Percentiles rank a stretch among this genome's conserved stretches.
These are phyloP conservation scores for Lepus timidus DNA, from an alignment of 2,113 vertebrate species.

Conservation along the genomic window DNA sequence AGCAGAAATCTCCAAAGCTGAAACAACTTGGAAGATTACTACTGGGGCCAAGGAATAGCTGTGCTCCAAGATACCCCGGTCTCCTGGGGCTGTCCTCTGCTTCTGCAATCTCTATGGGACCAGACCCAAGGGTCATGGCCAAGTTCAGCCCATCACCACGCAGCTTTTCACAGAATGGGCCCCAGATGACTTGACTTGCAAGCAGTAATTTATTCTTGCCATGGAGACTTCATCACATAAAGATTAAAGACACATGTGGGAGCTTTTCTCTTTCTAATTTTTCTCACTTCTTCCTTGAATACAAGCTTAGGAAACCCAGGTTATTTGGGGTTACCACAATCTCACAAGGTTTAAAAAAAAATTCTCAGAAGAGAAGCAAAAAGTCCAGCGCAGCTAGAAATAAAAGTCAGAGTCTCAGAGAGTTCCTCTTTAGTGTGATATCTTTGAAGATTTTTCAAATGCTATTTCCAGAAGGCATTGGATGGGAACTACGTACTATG, in stretches of 20 bases:
- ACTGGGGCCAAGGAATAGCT: background rate
- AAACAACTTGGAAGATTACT: background rate
- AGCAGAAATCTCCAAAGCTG: background rate
- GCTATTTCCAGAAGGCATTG: conserved; percentile 50
- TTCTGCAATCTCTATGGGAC: background rate
- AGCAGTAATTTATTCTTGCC: conserved; percentile 55
- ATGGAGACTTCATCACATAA: conserved; percentile 30
- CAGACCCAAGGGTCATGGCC: background rate
- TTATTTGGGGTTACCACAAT: conserved; percentile 52
- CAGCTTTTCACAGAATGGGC: background rate
- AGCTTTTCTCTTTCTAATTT: conserved; percentile 57
- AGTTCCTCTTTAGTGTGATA: background rate
- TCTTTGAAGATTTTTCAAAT: conserved; percentile 42
- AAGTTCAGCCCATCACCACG: background rate
- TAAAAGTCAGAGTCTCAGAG: conserved; percentile 31
- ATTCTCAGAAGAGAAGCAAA: conserved; percentile 30
- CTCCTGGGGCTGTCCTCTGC: background rate
- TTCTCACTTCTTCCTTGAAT: conserved; percentile 60
- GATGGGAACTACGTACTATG: conserved; percentile 33
- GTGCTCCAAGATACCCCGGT: background rate
- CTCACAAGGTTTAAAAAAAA: conserved; percentile 50
- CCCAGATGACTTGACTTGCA: background rate
- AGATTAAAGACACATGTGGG: conserved; percentile 73
- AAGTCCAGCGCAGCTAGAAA: conserved; percentile 52
- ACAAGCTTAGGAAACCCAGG: conserved; percentile 54